phyloP scores from a whole-genome alignment of 2,888 invertebrate species.

The Congeria kusceri region DNA sequence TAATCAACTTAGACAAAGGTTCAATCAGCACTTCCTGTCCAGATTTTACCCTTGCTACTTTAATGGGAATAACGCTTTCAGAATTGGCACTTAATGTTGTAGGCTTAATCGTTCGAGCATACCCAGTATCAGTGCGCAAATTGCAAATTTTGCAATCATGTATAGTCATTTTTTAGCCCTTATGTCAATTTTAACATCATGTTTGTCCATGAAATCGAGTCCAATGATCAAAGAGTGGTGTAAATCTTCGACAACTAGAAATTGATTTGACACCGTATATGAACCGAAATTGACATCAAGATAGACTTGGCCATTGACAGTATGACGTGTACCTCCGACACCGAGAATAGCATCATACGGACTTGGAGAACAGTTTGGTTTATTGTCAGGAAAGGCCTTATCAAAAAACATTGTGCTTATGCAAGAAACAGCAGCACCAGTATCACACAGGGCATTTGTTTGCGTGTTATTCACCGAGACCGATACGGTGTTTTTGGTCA shows the following conservation, averaged over 20 bases:
- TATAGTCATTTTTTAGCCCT: constrained; percentile 23
- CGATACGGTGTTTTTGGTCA: constrained; percentile 37
- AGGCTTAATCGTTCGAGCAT: constrained; percentile 16
- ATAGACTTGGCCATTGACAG: constrained; percentile 11
- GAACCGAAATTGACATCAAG: constrained; percentile 26
- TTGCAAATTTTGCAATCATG: constrained; percentile 9
- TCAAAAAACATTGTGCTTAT: constrained; percentile 24
- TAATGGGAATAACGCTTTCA: constrained; percentile 9
- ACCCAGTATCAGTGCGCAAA: constrained; percentile 10
- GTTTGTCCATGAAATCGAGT: constrained; percentile 40
- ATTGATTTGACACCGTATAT: constrained; percentile 2
- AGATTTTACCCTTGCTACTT: constrained; percentile 10
- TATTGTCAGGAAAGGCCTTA: constrained; percentile 9
- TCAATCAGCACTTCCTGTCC: constrained; percentile 23
- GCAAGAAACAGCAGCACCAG: constrained; percentile 37
- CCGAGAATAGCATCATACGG: background rate
- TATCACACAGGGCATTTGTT: constrained; percentile 35
- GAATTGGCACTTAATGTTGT: constrained; percentile 5
- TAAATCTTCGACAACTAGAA: constrained; percentile 49
- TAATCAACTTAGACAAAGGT: constrained; percentile 11
- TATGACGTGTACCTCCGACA: background rate
- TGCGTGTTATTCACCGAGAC: constrained; percentile 19
- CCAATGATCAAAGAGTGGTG: constrained; percentile 53
- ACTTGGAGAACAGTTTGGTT: background rate
- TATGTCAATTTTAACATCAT: constrained; percentile 38